phyloP scores from a whole-genome alignment of 2,113 vertebrate species.

The Mobula hypostoma region DNA sequence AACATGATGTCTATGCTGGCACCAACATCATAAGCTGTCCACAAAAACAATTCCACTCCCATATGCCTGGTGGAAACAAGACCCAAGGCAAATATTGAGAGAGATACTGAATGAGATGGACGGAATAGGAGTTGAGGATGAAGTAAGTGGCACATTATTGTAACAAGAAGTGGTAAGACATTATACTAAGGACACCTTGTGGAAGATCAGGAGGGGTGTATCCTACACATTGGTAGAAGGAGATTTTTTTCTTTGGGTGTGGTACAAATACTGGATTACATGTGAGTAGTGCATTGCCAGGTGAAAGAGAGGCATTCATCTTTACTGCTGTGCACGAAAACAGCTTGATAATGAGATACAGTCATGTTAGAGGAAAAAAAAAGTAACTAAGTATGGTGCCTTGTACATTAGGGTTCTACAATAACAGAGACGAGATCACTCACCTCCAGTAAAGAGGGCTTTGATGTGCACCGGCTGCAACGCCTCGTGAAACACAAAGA shows the following conservation, averaged over 20 bases:
- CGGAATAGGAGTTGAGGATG: neutral
- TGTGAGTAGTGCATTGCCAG: too few species aligned
- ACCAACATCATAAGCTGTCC: too few species aligned
- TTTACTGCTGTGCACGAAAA: too few species aligned
- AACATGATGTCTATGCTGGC: too few species aligned
- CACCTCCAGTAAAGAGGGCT: constrained; percentile 66
- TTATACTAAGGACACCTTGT: neutral
- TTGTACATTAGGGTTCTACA: too few species aligned
- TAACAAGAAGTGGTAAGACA: neutral
- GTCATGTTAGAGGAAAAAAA: too few species aligned
- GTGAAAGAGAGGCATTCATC: too few species aligned
- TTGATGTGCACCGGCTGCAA: constrained; percentile 67
- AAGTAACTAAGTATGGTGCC: neutral
- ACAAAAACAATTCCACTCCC: too few species aligned
- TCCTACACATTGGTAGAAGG: neutral
- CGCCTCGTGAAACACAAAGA: constrained; percentile 86
- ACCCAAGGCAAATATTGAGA: neutral
- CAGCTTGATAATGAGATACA: too few species aligned
- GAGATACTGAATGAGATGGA: neutral
- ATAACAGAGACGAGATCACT: neutral
- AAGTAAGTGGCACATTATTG: neutral
- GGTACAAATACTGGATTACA: too few species aligned
- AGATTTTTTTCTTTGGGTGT: too few species aligned
- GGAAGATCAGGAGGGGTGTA: neutral
- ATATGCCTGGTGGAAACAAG: neutral